Evolutionary conservation across 2,797 vertebrate species (phyloP).

Genomic region (Rhincodon typus): DNA sequence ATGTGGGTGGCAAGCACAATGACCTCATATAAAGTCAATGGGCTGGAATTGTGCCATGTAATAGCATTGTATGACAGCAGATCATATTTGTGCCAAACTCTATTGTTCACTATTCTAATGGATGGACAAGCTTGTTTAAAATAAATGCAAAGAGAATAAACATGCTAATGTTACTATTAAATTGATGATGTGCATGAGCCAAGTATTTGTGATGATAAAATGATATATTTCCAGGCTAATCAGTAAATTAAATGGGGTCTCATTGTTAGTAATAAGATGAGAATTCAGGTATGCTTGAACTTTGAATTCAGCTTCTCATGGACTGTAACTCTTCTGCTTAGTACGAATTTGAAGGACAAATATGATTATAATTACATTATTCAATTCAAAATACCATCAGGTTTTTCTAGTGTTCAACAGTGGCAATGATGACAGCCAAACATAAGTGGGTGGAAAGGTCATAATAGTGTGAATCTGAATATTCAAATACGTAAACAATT

Average conservation of each 20-base stretch:
- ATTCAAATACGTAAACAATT: not conserved
- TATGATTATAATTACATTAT: not conserved
- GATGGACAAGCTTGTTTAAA: not conserved
- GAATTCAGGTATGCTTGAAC: not conserved
- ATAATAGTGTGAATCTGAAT: not conserved
- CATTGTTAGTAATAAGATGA: not conserved
- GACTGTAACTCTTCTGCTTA: not conserved
- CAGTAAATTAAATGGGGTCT: not conserved
- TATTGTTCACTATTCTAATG: not conserved
- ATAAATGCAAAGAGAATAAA: not conserved
- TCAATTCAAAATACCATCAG: not conserved
- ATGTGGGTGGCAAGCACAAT: not conserved
- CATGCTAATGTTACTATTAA: not conserved
- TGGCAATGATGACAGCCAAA: not conserved
- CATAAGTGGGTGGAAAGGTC: not conserved
- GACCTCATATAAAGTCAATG: not conserved
- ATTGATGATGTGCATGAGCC: not conserved
- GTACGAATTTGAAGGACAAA: not conserved
- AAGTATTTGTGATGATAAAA: not conserved
- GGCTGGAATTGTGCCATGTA: not conserved
- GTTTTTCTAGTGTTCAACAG: not conserved
- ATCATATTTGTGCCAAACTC: not conserved
- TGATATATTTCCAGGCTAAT: not conserved
- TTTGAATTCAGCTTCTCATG: not conserved
- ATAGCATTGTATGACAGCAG: not conserved